These are phyloP conservation scores for Saxidomus purpurata DNA, from an alignment of 1,140 invertebrate genomes.

Conservation along the genomic window DNA sequence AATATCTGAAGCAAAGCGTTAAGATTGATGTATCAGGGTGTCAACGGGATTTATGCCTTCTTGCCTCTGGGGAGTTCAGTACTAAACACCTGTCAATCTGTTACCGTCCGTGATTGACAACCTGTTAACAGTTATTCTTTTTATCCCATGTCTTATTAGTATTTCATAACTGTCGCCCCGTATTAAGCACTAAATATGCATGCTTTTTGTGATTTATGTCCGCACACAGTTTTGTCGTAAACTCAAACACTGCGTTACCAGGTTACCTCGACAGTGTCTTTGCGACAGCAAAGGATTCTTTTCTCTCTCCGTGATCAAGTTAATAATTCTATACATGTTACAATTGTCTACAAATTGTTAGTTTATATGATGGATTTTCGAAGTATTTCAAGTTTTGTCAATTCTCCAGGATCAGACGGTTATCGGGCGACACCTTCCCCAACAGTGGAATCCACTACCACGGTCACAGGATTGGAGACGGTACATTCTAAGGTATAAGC, in stretches of 20 bases:
- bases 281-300: no score
- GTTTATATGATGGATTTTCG: constrained; percentile 41
- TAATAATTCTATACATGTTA: not conserved
- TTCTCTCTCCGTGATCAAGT: not conserved
- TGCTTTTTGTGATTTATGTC: not conserved
- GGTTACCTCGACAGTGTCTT: no score
- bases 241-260: not conserved
- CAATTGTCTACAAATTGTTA: not conserved
- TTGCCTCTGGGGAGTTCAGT: not conserved
- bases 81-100: constrained; percentile 30
- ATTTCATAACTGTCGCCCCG: not conserved
- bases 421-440: constrained; percentile 7
- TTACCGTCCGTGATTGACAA: not conserved
- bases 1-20: not conserved
- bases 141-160: constrained; percentile 13
- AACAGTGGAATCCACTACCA: not conserved
- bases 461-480: not conserved
- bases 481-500: not conserved
- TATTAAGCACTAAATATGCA: not conserved
- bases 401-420: constrained; percentile 37
- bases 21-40: not conserved
- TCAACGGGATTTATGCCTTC: not conserved
- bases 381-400: constrained; percentile 33
- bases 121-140: constrained; percentile 13
- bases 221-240: no score